Evolutionary conservation across 2,113 vertebrate species (phyloP), one percentile per base, ranked within the genome.

Genomic region (Aptenodytes forsteri): DNA sequence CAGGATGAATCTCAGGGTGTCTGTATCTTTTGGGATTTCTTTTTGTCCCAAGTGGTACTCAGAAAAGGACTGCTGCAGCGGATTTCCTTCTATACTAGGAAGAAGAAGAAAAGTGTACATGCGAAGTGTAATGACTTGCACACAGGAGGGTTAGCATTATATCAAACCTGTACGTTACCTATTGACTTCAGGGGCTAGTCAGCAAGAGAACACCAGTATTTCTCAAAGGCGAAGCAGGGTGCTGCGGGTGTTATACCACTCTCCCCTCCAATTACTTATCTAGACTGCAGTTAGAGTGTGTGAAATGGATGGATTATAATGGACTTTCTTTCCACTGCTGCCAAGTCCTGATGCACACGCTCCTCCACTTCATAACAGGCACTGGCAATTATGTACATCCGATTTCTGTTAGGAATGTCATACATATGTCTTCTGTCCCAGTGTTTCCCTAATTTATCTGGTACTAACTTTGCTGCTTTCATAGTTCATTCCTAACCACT

Each of bases 401-500:
- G 83, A 56, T 75, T 94, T 67, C 77, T 91, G 40, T 61, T 88
- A 78, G 67, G 89, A 93, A 82, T 70, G 65, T 61, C 91, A 80
- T 67, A 76, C 49, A 42, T 49, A 16, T 36, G 56, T 90, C 67
- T 94, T 61, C 56, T 91, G 75, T 69, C 52, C 44, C 49, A 76
- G 22, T 55, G 81, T 91, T 93, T 92, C 66, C 42, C 73, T 85
- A 40, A 88, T 96, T 89, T 95, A 85, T 36, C 62, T 77, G 49
- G 29, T 64, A 54, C 50, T 87, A 89, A 69, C 82, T 85, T 85
- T 69, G 42, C 25, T 8, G 14, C 79, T 90, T 95, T 85, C 88
- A 80, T 71, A 92, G 85, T 90, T 86, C 49, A 71, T 83, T 92
- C 70, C 61, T 93, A 96, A 93, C 75, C 73, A 71, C 66, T 90